Evolutionary conservation across 2,888 invertebrate species (phyloP), one percentile per base, ranked within the genome.

Genomic region (Cryptocephalus moraei): DNA sequence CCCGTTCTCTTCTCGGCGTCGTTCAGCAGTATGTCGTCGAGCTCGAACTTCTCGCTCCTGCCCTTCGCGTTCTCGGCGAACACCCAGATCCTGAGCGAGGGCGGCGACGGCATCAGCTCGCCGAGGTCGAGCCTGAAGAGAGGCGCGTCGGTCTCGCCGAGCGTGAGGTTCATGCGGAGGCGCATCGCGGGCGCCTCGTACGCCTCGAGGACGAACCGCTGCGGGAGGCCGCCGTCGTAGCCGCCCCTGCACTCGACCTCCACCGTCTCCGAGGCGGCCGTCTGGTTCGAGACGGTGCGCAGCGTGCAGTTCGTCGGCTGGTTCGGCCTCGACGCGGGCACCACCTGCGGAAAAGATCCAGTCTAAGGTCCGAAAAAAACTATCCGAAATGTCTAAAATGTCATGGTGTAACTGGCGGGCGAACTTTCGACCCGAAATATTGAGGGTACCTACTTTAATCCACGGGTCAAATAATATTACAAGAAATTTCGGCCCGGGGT

Each of bases 151-250:
- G 59, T 61, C 52, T 74, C 72, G 51, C 73, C 67, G 14, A 53
- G 50, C 42, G 48, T 52, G 43, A 54, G 40, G 65, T 86, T 88
- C 53, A 86, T 75, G 45, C 85, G 73, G 33, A 86, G 72, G 53
- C 78, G 79, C 62, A 82, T 83, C 12, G 84, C 84, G 58, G 77
- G 71, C 0, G 84, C 82, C 60, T 89, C 89, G 60, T 86, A 80
- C 1, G 90, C 89, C 68, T 91, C 91, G 49, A 92, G 71, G 45
- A 86, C 74, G 71, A 91, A 91, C 53, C 82, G 81, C 69, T 92
- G 92, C 39, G 87, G 86, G 49, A 92, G 76, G 1, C 92, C 92
- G 1, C 92, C 91, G 63, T 92, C 91, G 68, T 91, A 91, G 40
- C 91, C 92, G 0, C 87, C 80, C 49, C 87, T 81, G 69, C 92